Evolutionary conservation across 2,888 invertebrate species (phyloP), one percentile per base, ranked within the genome.

Genomic region (Corbicula japonica): DNA sequence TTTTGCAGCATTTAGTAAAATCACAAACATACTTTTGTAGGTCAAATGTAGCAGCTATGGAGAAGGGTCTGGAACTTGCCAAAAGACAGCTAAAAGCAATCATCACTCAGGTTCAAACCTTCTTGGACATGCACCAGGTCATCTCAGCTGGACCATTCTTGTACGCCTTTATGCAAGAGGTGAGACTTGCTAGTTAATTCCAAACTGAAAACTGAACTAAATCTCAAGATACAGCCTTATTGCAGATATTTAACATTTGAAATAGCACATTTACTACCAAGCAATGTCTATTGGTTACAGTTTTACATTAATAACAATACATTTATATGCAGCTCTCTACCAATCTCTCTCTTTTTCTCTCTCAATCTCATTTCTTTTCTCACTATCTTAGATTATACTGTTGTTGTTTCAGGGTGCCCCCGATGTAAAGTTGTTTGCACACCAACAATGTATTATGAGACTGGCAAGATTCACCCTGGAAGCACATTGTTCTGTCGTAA

Each of bases 131-230:
- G 92, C 96, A 96, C 84, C 96, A 96, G 89, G 95, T 98, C n/a
- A 95, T 96, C 74, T 96, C 96, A 30, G 96, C 97, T 0, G 98
- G 98, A 0, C 97, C 98, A 0, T 98, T 98, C 93, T 95, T 97
- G 54, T 98, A 98, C 93, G 96, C 97, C 84, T 95, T 97, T 46
- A 95, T 98, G 65, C 96, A 96, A 84, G 97, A 98, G 94, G 97
- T 97, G 88, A 92, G 92, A 52, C 6, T 8, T 58, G 41, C 21
- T 30, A n/a, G n/a, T n/a, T n/a, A n/a, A n/a, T n/a, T n/a, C n/a
- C n/a, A n/a, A n/a, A n/a, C n/a, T n/a, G n/a, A n/a, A n/a, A n/a
- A n/a, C n/a, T n/a, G n/a, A n/a, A n/a, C n/a, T n/a, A n/a, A n/a
- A n/a, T n/a, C n/a, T n/a, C n/a, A n/a, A n/a, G n/a, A n/a, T n/a